Evolutionary conservation across 1,140 invertebrate genomes (phyloP).

Genomic region (Cepaea nemoralis): DNA sequence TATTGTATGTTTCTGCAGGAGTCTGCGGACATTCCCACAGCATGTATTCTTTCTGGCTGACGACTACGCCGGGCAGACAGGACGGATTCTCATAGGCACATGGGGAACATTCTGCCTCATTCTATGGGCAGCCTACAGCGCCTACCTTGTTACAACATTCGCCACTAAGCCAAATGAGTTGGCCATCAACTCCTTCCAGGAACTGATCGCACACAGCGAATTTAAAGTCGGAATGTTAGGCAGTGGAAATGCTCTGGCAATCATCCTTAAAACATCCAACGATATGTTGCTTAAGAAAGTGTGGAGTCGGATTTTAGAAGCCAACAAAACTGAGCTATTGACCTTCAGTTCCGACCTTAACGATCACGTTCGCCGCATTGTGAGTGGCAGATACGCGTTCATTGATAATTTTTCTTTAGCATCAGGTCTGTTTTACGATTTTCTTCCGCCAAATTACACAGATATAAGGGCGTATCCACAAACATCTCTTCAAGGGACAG

Average conservation of each 20-base stretch:
- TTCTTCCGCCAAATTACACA: background rate
- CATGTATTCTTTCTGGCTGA: conserved; percentile 1
- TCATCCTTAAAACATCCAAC: background rate
- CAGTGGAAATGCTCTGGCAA: background rate
- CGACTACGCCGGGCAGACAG: background rate
- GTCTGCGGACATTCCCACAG: background rate
- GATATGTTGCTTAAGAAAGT: background rate
- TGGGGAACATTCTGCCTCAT: conserved; percentile 21
- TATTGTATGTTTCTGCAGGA: background rate
- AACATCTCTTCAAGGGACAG: background rate
- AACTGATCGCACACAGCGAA: conserved; percentile 5
- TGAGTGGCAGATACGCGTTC: background rate
- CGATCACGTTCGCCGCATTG: background rate
- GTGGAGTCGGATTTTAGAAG: background rate
- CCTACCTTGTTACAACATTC: conserved; percentile 15
- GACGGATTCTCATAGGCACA: background rate
- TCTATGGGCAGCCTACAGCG: conserved; percentile 14
- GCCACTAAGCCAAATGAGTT: background rate
- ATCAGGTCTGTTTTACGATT: background rate
- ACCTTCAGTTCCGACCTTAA: background rate
- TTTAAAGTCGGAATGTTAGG: background rate
- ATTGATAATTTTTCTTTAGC: background rate
- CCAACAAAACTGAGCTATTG: conserved; percentile 1
- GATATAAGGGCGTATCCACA: background rate
- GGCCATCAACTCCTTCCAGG: background rate